Evolutionary conservation across 2,113 vertebrate genomes (phyloP).

Genomic region (Leptobrachium leishanense): DNA sequence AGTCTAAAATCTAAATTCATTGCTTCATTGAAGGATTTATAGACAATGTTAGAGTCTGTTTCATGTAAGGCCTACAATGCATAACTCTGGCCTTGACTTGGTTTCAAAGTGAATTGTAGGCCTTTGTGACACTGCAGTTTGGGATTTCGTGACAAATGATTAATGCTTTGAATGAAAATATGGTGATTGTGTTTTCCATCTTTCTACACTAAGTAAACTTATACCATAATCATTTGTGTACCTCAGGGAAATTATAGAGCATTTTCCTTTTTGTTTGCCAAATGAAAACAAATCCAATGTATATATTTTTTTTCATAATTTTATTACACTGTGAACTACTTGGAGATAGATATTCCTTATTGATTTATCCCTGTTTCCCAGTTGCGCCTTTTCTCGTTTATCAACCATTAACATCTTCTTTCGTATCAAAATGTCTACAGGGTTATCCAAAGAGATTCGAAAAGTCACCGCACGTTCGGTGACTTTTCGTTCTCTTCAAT

Average conservation of each 20-base stretch:
- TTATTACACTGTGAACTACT: constrained; percentile 20
- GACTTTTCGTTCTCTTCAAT: no score
- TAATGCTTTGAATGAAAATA: not conserved
- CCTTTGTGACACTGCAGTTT: not conserved
- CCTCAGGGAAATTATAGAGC: not conserved
- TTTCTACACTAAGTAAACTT: constrained; percentile 5
- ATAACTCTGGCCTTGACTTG: not conserved
- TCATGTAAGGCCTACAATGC: not conserved
- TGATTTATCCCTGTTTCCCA: constrained; percentile 19
- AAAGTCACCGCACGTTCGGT: no score
- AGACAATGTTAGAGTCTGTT: not conserved
- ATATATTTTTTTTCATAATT: constrained; percentile 14
- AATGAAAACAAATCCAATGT: constrained; percentile 34
- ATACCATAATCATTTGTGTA: not conserved
- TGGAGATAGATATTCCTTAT: constrained; percentile 15
- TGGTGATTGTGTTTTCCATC: not conserved
- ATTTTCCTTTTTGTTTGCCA: constrained; percentile 4
- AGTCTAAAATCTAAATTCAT: not conserved
- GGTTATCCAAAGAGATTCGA: no score
- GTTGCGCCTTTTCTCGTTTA: constrained; percentile 4
- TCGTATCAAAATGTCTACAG: no score
- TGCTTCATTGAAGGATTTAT: constrained; percentile 11
- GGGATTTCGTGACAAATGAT: not conserved
- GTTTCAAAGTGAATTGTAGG: not conserved
- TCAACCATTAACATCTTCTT: not conserved